A percentile compares a stretch with the other conserved stretches of the same genome.
Conservation (phyloP, 1,140 invertebrate genomes). For the Trichomalopsis sarcophagae region DNA sequence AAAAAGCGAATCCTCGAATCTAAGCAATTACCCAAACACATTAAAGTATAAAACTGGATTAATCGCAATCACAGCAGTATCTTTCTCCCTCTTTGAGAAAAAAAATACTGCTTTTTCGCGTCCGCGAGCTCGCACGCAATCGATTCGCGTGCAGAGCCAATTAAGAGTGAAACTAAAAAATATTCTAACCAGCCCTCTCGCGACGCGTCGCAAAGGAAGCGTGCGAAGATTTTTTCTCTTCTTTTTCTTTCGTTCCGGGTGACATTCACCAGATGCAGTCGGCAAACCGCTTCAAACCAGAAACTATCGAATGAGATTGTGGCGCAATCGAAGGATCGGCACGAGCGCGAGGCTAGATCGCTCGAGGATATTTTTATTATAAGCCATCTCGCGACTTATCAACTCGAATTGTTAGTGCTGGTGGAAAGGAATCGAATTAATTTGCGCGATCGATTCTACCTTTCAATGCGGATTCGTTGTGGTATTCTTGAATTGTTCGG, state of each 20-base stretch:
- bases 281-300: conserved; percentile 36
- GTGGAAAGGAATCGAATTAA: not conserved
- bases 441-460: not conserved
- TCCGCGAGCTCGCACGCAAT: not conserved
- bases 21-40: no score
- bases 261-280: conserved; percentile 4
- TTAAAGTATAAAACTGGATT: no score
- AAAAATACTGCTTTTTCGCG: not conserved
- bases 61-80: no score
- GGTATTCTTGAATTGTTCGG: no score
- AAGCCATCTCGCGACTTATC: conserved; percentile 6
- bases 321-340: conserved; percentile 7
- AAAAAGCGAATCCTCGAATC: no score
- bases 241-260: not conserved
- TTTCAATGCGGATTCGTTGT: not conserved
- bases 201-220: no score
- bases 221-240: not conserved
- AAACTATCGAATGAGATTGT: conserved; percentile 27
- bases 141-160: not conserved
- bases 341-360: not conserved
- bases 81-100: no score
- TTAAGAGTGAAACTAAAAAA: no score
- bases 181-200: no score
- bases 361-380: conserved; percentile 15
- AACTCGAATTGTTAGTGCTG: conserved; percentile 24